Evolutionary conservation across 1,140 invertebrate species (phyloP).

Genomic region (Acromyrmex heyeri): DNA sequence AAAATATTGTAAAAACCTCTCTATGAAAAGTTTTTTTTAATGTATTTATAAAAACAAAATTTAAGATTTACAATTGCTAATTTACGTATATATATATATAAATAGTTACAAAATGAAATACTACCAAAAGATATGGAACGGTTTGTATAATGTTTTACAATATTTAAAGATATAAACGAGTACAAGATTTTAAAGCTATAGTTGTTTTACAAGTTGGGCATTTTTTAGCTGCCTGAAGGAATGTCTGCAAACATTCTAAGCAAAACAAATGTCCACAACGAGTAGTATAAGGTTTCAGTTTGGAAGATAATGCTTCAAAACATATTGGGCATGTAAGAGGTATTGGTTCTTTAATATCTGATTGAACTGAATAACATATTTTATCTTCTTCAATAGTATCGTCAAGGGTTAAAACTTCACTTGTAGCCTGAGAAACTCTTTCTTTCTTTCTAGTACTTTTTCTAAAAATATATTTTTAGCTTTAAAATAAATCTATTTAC

Average conservation of each 20-base stretch:
- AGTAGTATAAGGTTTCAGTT: constrained; percentile 73
- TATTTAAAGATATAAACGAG: constrained; percentile 77
- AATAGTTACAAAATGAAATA: neutral
- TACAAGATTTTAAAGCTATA: constrained; percentile 68
- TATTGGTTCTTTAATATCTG: neutral
- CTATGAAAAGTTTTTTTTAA: neutral
- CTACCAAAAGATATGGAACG: constrained; percentile 4
- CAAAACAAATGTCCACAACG: constrained; percentile 81
- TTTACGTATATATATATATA: neutral
- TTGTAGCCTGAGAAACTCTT: neutral
- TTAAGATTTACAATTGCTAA: neutral
- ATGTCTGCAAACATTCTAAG: constrained; percentile 66
- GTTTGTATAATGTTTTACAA: neutral
- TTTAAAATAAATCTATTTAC: neutral
- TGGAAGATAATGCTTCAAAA: constrained; percentile 70
- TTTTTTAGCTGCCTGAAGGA: constrained; percentile 61
- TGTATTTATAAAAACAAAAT: neutral
- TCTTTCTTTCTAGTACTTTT: neutral
- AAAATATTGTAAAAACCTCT: neutral
- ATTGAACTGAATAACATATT: neutral
- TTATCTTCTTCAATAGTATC: constrained; percentile 2
- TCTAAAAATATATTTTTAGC: constrained; percentile 39
- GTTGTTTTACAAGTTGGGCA: constrained; percentile 75
- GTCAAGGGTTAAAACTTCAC: constrained; percentile 64
- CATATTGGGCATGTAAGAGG: constrained; percentile 76